Evolutionary conservation across 2,888 invertebrate genomes (phyloP), one percentile per base, ranked within the genome.

Genomic region (Lomographa bimaculata): DNA sequence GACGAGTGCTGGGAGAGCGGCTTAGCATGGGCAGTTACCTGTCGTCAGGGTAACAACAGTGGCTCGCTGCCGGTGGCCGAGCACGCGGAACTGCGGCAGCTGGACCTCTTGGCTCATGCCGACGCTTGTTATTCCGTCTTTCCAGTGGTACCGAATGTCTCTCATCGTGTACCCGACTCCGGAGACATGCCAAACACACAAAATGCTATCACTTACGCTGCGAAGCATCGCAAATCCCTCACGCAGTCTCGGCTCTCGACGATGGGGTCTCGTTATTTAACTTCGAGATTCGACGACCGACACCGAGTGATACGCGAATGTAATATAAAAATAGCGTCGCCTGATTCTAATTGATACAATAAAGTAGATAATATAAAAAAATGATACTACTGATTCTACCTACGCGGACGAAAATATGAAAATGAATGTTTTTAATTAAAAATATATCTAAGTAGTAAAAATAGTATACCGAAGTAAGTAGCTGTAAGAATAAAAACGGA

Each of bases 101-200:
- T 97, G 95, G 91, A 97, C 96, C 91, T 97, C 96, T 90, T 93
- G 94, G 93, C 96, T 95, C 92, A 97, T 96, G 90, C 96, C 96
- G 91, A 98, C 97, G 91, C 97, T 96, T 90, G 94, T 93, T 89
- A 93, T 92, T 84, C 96, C 97, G 91, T 95, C 94, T 92, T 95
- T 95, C 97, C 97, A 98, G 92, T 95, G 95, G 93, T 97, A 97
- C 90, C 96, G 95, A 92, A 97, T 97, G 94, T 97, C 97, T 93
- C 95, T 95, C 96, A 96, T 97, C 92, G 97, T 97, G 94, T 97
- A 97, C 93, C 97, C 97, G 94, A 97, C 97, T 97, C 91, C 89
- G 89, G 86, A 89, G 89, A 87, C 90, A 90, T 89, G 89, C 79
- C 89, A 87, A 87, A 89, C 85, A 89, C 83, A 89, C 87, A 89